Evolutionary conservation across 2,888 invertebrate species (phyloP).

Genomic region (Hemistola chrysoprasaria): DNA sequence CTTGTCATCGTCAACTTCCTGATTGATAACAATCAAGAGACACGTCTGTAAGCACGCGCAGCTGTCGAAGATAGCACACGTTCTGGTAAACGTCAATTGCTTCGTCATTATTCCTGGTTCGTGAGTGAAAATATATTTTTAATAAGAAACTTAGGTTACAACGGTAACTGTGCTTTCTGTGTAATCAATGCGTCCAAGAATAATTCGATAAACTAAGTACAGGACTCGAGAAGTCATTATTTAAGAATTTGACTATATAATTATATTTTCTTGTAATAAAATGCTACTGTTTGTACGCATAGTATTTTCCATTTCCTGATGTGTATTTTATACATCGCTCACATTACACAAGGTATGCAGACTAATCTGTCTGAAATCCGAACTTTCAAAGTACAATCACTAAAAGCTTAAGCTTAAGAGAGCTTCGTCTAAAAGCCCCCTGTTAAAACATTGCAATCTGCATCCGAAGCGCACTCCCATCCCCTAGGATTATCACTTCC

Average conservation of each 20-base stretch:
- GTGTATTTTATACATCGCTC: too few relatives aligned
- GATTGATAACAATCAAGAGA: conserved; percentile 12
- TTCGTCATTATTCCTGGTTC: background rate
- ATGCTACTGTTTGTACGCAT: too few relatives aligned
- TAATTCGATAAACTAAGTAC: too few relatives aligned
- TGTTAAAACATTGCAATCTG: conserved; percentile 17
- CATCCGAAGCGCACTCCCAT: conserved; percentile 17
- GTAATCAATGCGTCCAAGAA: too few relatives aligned
- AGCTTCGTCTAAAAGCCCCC: conserved; percentile 4
- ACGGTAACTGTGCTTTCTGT: too few relatives aligned
- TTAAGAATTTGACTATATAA: too few relatives aligned
- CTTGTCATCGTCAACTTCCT: conserved; percentile 14
- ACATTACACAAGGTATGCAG: conserved; percentile 1
- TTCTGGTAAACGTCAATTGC: conserved; percentile 11
- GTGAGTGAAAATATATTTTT: background rate
- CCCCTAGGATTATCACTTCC: conserved; percentile 19
- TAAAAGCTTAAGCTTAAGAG: conserved; percentile 20
- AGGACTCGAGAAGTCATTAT: conserved; percentile 9
- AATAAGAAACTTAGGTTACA: too few relatives aligned
- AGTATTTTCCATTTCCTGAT: too few relatives aligned
- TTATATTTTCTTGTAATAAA: too few relatives aligned
- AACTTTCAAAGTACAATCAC: conserved; percentile 18
- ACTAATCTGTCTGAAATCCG: conserved; percentile 15
- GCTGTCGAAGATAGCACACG: conserved; percentile 22
- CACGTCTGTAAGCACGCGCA: conserved; percentile 16